Percentiles rank a stretch among this genome's conserved stretches.
Conservation (phyloP, 2,797 vertebrate species). For the Sphenodon punctatus region DNA sequence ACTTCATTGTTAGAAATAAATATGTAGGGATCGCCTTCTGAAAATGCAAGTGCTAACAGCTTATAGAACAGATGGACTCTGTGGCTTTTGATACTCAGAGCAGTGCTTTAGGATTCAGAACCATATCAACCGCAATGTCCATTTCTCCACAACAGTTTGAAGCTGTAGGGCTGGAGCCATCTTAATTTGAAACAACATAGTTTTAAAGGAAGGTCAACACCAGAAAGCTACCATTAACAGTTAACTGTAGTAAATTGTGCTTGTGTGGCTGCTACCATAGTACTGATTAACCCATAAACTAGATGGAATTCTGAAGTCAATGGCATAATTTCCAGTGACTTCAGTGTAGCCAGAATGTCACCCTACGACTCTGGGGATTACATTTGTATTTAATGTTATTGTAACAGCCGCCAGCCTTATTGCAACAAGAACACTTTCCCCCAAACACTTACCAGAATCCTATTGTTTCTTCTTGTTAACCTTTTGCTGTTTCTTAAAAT, state of each 20-base stretch:
- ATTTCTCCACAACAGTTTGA: no score
- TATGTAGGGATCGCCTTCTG: no score
- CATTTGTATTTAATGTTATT: constrained; percentile 58
- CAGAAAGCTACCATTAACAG: neutral
- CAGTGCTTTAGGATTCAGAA: no score
- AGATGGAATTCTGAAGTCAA: neutral
- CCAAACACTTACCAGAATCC: constrained; percentile 60
- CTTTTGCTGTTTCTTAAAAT: constrained; percentile 54
- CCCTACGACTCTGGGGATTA: constrained; percentile 34
- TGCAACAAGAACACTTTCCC: constrained; percentile 51
- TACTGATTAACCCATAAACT: neutral
- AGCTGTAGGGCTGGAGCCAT: no score
- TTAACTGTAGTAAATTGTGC: neutral
- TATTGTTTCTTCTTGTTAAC: constrained; percentile 63
- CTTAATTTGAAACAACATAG: no score
- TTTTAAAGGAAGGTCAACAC: neutral
- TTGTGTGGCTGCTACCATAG: neutral
- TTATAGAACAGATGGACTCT: no score
- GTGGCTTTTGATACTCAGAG: no score
- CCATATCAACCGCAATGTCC: no score
- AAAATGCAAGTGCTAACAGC: no score
- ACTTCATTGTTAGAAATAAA: no score
- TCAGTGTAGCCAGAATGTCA: neutral
- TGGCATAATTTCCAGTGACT: neutral
- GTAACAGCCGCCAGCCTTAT: constrained; percentile 49